Evolutionary conservation across 2,888 invertebrate genomes (phyloP), one percentile per base, ranked within the genome.

Genomic region (Harpalus rufipes): DNA sequence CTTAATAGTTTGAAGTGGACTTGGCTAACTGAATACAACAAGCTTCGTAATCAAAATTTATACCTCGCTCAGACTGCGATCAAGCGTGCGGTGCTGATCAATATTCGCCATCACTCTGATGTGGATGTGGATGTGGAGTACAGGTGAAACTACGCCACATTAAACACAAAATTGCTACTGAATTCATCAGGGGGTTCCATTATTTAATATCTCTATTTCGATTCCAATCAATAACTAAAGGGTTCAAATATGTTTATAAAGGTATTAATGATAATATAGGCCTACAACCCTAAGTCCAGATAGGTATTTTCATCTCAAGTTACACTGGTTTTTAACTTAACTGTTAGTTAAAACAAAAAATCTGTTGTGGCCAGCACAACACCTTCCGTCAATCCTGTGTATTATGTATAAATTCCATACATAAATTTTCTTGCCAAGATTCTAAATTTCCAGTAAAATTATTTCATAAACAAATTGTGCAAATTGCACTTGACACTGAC

Each of bases 11-110:
- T 74, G 44, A 74, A 74, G 74, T 74, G 74, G 74, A 74, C 74
- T 74, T 74, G 32, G 68, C 32, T 68, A 74, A 56, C 74, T 74
- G 74, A 74, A 74, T 74, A 74, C 74, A 74, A 74, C 74, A 74
- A 74, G 74, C 74, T 74, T 74, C 74, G 74, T 74, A 74, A 74
- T 74, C 74, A 74, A 74, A 74, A 74, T 74, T 74, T 74, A 74
- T 74, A 74, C 74, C 74, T 74, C 74, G 74, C 41, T 51, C 44
- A 51, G 44, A 7, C 44, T 51, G 12, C 44, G 44, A 51, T 51
- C 44, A 51, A 51, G 44, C 44, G 44, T 51, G 44, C 44, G 1
- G 12, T 51, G 12, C 44, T 51, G 44, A 51, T 51, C 44, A 51
- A 51, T 51, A 51, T 51, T 1, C 44, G 32, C 44, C 44, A 51